Evolutionary conservation across 1,140 invertebrate species (phyloP), one percentile per base, ranked within the genome.

Genomic region (Agrypnia vestita): DNA sequence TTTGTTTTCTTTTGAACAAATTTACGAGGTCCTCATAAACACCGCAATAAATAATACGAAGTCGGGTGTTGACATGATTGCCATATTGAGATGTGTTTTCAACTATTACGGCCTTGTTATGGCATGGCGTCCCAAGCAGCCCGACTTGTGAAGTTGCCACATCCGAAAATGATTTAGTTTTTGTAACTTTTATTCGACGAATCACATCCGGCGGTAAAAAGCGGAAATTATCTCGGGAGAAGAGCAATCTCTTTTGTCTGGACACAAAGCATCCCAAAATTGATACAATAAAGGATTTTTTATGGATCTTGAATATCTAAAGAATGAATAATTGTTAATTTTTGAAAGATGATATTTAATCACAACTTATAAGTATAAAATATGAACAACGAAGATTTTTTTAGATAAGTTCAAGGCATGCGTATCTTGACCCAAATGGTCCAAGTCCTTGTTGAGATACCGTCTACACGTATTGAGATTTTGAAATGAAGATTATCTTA

Each of bases 91-190:
- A 13, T 62, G 25, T 25, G 19, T 62, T 62, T 25, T 15, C 4
- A 13, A 21, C 17, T 59, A 25, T 12, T 62, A 10, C 13, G 25
- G 4, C 25, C 35, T 19, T 17, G 64, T 46, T 47, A 7, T 44
- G n/a, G n/a, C n/a, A n/a, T n/a, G 35, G 13, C 25, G 13, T n/a
- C 25, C n/a, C 11, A 17, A 43, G 12, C 64, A 7, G 4, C n/a
- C n/a, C 19, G 4, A 64, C 25, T 64, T 35, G 61, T 69, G 64
- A 69, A 69, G 64, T 69, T 47, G 64, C 64, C 64, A 69, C 64
- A 69, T 69, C 64, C 64, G 64, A 69, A 47, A 17, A 69, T 69
- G 21, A 69, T 69, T 46, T 17, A 35, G n/a, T 49, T 47, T 62
- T 62, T 62, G 10, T 43, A 13, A 25, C 10, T 9, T 62, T 35